phyloP scores from a whole-genome alignment of 92 coral and sea anemone species.

The Zoanthus gigantus region DNA sequence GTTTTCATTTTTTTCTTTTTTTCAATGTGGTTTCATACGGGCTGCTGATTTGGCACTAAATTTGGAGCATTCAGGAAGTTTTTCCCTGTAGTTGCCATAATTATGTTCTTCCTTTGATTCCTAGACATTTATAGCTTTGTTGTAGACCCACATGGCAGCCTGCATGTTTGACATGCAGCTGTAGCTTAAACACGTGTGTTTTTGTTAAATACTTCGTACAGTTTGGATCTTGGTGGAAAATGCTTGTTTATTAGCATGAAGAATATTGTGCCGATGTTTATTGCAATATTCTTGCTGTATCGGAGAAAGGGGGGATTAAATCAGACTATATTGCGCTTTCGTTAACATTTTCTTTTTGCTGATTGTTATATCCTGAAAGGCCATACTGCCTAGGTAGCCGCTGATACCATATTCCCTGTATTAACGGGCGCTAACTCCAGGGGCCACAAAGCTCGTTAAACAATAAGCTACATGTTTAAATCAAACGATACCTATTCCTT shows the following conservation, averaged over 20 bases:
- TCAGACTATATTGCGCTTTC: not conserved
- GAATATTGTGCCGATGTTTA: not conserved
- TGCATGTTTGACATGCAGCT: not conserved
- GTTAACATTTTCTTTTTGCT: not conserved
- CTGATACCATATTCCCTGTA: not conserved
- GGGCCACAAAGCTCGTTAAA: too few relatives aligned
- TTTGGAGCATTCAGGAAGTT: not conserved
- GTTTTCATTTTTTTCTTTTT: not conserved
- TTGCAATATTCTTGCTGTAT: not conserved
- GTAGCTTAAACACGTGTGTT: not conserved
- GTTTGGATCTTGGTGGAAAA: not conserved
- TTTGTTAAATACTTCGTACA: not conserved
- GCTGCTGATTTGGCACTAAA: not conserved
- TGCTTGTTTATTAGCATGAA: not conserved
- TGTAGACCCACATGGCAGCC: not conserved
- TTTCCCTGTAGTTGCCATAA: not conserved
- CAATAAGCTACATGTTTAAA: not conserved
- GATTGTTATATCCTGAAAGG: not conserved
- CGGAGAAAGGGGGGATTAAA: not conserved
- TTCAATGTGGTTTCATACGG: not conserved
- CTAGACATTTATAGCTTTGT: not conserved
- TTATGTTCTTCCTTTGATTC: not conserved
- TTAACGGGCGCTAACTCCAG: too few relatives aligned
- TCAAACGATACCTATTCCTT: constrained; percentile 64
- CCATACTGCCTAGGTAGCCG: not conserved